Percentiles rank a stretch among this genome's conserved stretches.
Evolutionary conservation across 2,797 vertebrate species (phyloP).

Genomic region (Malurus splendens): DNA sequence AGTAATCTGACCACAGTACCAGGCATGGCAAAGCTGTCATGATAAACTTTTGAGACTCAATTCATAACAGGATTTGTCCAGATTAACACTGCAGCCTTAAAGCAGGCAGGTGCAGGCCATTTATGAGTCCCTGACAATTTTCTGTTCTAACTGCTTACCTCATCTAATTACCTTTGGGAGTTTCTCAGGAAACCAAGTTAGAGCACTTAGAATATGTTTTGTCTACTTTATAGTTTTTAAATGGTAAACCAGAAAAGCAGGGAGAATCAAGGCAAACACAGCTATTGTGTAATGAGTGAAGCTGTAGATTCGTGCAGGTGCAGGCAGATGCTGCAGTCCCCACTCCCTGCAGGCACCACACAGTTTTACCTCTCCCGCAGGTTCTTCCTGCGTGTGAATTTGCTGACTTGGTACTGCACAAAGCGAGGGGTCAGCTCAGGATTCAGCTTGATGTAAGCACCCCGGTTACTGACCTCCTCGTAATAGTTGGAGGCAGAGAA

Average conservation of each 20-base stretch:
- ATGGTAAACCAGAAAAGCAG: background rate
- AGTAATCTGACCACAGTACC: background rate
- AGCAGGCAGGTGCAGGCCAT: background rate
- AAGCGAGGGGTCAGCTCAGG: constrained; percentile 81
- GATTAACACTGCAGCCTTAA: constrained; percentile 2
- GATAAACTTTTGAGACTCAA: background rate
- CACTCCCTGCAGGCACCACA: fast-evolving
- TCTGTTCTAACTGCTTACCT: background rate
- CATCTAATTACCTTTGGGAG: background rate
- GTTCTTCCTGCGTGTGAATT: constrained; percentile 75
- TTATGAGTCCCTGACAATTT: background rate
- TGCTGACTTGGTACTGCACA: constrained; percentile 90
- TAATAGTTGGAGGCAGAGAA: constrained; percentile 99
- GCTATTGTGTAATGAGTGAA: background rate
- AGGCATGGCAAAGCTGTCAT: background rate
- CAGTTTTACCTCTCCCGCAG: constrained; percentile 81
- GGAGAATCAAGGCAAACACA: background rate
- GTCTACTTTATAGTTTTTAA: background rate
- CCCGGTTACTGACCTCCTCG: constrained; percentile 92
- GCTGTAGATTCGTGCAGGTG: background rate
- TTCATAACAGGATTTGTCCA: constrained; percentile 10
- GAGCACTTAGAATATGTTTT: background rate
- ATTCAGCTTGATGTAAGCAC: constrained; percentile 89
- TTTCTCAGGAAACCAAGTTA: background rate
- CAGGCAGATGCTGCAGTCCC: background rate